These are phyloP conservation scores for Cataglyphis altisquamis DNA, from an alignment of 2,888 invertebrate species.

Conservation along the genomic window DNA sequence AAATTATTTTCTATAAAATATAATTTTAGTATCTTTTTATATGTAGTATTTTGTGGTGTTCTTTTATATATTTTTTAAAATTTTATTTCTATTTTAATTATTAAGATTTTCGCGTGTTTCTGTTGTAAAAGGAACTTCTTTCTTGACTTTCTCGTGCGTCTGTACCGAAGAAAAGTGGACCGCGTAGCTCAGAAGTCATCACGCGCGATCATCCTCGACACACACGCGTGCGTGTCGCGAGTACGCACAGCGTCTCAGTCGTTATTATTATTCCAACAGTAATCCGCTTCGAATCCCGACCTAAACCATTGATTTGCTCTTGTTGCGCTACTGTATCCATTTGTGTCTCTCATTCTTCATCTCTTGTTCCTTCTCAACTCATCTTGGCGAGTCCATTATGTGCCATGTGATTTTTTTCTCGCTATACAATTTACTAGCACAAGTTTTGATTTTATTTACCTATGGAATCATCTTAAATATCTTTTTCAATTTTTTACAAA, in stretches of 20 bases:
- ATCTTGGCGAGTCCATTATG: constrained; percentile 8
- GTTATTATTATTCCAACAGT: constrained; percentile 59
- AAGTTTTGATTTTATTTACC: neutral
- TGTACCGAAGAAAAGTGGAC: constrained; percentile 61
- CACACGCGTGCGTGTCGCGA: constrained; percentile 24
- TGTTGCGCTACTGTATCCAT: constrained; percentile 11
- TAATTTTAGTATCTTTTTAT: neutral
- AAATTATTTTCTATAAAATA: neutral
- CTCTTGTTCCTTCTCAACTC: constrained; percentile 16
- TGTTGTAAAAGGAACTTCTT: neutral
- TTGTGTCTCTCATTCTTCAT: constrained; percentile 34
- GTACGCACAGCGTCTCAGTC: constrained; percentile 41
- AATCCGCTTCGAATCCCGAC: constrained; percentile 50
- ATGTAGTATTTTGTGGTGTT: neutral
- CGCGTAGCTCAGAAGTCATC: constrained; percentile 69
- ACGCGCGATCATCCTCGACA: constrained; percentile 51
- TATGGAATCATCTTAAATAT: neutral
- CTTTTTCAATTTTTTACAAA: neutral
- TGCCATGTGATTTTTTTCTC: neutral
- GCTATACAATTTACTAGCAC: neutral
- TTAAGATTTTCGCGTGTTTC: neutral
- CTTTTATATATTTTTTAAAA: neutral
- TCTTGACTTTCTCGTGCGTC: constrained; percentile 42
- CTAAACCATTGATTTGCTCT: constrained; percentile 48
- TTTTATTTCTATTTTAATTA: neutral